Conservation (phyloP, 2,113 vertebrate species). For the Delphinapterus leucas region DNA sequence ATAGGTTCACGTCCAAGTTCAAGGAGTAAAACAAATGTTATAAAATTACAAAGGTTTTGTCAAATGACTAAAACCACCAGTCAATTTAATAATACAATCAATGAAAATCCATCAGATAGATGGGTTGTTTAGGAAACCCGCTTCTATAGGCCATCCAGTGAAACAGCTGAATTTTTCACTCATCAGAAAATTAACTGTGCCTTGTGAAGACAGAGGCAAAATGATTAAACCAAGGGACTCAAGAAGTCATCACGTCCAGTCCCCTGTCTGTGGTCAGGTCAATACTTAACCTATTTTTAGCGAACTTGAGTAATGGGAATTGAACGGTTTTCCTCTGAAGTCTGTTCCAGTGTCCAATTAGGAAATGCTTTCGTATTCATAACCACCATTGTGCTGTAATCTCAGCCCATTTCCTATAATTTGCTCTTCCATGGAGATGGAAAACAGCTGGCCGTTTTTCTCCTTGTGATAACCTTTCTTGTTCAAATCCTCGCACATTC, state of each 20-base stretch:
- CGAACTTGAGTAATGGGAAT: conserved; percentile 41
- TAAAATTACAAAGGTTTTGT: neutral
- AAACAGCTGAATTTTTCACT: neutral
- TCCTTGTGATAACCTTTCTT: conserved; percentile 26
- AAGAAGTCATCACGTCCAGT: neutral
- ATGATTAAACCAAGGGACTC: neutral
- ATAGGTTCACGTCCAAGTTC: neutral
- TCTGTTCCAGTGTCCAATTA: conserved; percentile 57
- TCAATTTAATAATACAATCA: neutral
- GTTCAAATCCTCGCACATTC: neutral
- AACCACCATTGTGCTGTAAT: conserved; percentile 39
- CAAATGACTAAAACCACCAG: conserved; percentile 1
- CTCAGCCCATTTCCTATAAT: conserved; percentile 60
- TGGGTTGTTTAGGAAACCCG: neutral
- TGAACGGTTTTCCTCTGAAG: conserved; percentile 58
- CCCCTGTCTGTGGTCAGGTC: neutral
- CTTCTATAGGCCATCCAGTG: neutral
- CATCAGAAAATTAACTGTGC: neutral
- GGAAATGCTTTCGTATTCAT: conserved; percentile 47
- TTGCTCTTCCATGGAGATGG: conserved; percentile 34
- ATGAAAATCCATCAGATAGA: conserved; percentile 4
- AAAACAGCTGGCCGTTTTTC: conserved; percentile 56
- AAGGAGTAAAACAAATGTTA: neutral
- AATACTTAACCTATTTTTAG: conserved; percentile 40
- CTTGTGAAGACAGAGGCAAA: neutral